Conservation (phyloP, 2,888 invertebrate genomes). For the Lutraria lutraria region DNA sequence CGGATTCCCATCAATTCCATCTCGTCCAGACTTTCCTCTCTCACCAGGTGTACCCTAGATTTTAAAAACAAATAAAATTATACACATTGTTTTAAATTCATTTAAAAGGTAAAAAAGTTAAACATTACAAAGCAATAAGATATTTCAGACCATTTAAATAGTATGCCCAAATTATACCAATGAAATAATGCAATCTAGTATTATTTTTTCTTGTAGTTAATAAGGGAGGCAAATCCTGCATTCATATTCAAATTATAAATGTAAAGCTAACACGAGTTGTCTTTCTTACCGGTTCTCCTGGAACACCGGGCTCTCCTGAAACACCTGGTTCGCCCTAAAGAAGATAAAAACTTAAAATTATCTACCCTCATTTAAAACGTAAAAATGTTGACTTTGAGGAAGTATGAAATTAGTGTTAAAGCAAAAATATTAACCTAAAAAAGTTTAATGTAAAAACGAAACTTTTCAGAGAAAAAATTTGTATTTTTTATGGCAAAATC, state of each 20-base stretch:
- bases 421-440: background rate
- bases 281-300: conserved; percentile 63
- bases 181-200: no score
- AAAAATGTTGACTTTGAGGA: no score
- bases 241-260: background rate
- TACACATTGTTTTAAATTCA: no score
- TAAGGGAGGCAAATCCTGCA: background rate
- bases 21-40: conserved; percentile 63
- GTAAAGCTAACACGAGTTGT: background rate
- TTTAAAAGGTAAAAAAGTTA: background rate
- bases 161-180: no score
- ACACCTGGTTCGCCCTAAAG: conserved; percentile 63
- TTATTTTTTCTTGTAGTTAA: background rate
- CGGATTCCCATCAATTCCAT: conserved; percentile 70
- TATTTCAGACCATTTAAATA: background rate
- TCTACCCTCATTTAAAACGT: background rate
- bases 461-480: background rate
- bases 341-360: conserved; percentile 6
- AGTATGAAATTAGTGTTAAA: background rate
- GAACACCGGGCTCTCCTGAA: conserved; percentile 60
- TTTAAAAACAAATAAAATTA: background rate
- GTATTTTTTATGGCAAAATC: background rate
- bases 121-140: background rate
- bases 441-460: background rate
- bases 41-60: conserved; percentile 69